phyloP scores from a whole-genome alignment of 2,888 invertebrate genomes.

The Tribolium freemani region DNA sequence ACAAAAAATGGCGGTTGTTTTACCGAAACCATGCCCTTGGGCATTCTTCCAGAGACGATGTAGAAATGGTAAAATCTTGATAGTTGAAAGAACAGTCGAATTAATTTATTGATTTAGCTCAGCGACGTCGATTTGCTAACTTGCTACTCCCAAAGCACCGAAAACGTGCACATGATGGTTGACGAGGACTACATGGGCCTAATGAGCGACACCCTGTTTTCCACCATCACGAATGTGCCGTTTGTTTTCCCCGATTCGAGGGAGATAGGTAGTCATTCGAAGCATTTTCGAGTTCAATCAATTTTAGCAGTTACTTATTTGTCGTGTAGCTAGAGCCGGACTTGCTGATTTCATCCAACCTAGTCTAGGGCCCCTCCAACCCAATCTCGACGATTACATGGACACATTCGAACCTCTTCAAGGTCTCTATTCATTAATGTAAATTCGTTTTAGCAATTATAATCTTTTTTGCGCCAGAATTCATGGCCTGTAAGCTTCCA shows the following conservation, averaged over 20 bases:
- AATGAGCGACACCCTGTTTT: constrained; percentile 92
- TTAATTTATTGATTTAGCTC: constrained; percentile 69
- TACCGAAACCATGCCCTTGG: constrained; percentile 85
- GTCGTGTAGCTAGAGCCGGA: constrained; percentile 80
- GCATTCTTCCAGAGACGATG: constrained; percentile 80
- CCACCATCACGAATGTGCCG: constrained; percentile 88
- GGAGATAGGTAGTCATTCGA: constrained; percentile 83
- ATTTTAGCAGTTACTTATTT: constrained; percentile 29
- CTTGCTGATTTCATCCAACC: constrained; percentile 98
- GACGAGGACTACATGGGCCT: constrained; percentile 90
- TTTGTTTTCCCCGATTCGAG: constrained; percentile 97
- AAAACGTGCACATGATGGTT: constrained; percentile 81
- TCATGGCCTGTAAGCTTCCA: constrained; percentile 72
- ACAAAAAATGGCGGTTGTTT: constrained; percentile 98
- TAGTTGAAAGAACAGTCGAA: neutral
- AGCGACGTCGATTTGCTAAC: constrained; percentile 82
- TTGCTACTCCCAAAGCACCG: constrained; percentile 78
- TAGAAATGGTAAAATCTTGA: constrained; percentile 76
- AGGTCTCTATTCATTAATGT: constrained; percentile 45
- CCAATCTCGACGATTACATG: constrained; percentile 96
- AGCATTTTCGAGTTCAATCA: constrained; percentile 10
- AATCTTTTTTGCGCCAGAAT: constrained; percentile 66
- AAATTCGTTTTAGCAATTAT: constrained; percentile 35
- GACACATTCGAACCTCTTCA: constrained; percentile 81
- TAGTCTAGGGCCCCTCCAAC: constrained; percentile 95